Evolutionary conservation across 2,113 vertebrate species (phyloP).

Genomic region (Neogobius melanostomus): DNA sequence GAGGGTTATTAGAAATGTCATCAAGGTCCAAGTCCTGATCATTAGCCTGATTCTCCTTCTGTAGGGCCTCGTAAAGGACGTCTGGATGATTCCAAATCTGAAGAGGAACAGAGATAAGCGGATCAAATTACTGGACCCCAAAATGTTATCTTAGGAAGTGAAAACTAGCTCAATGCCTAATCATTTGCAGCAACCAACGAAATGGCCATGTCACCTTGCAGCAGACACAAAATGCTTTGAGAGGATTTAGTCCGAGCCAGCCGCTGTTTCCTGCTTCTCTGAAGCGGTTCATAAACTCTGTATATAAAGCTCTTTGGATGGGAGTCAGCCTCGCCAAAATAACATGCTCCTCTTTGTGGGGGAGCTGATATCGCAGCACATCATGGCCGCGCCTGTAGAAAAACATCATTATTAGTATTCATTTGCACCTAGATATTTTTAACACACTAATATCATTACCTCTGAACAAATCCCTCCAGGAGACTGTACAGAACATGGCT

Average conservation of each 20-base stretch:
- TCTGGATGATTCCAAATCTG: slow-evolving; percentile 99
- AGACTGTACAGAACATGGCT: slow-evolving; percentile 98
- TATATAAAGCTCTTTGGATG: slow-evolving; percentile 92
- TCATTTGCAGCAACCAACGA: no score
- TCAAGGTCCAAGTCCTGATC: slow-evolving; percentile 97
- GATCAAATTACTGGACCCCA: neutral
- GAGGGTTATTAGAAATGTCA: slow-evolving; percentile 85
- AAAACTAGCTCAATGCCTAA: neutral
- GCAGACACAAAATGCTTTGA: slow-evolving; percentile 98
- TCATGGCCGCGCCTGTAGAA: slow-evolving; percentile 89
- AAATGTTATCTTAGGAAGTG: neutral
- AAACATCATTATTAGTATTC: neutral
- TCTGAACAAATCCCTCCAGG: slow-evolving; percentile 96
- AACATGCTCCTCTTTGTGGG: slow-evolving; percentile 92
- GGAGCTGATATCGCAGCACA: slow-evolving; percentile 90
- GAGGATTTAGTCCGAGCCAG: slow-evolving; percentile 96
- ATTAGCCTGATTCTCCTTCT: slow-evolving; percentile 93
- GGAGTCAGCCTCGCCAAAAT: slow-evolving; percentile 93
- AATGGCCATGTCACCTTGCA: slow-evolving; percentile 84
- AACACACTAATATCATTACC: slow-evolving; percentile 74
- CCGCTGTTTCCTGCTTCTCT: slow-evolving; percentile 94
- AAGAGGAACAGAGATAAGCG: neutral
- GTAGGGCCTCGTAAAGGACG: slow-evolving; percentile 91
- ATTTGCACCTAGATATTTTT: neutral
- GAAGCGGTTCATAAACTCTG: slow-evolving; percentile 97